These are phyloP conservation scores for Adoxophyes honmai DNA, from an alignment of 1,140 invertebrate genomes.

Conservation along the genomic window DNA sequence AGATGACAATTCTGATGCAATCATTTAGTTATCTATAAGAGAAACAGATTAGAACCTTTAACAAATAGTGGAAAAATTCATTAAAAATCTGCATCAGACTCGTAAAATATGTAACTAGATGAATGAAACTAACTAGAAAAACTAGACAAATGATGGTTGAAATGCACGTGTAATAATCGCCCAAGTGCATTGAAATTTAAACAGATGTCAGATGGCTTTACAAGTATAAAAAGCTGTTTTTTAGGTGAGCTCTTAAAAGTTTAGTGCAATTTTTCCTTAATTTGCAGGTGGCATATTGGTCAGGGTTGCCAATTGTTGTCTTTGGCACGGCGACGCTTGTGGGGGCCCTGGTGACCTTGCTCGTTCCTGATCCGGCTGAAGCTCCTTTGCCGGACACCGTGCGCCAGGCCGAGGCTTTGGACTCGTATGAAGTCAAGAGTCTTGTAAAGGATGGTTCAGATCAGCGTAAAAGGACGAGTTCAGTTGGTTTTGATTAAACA, in stretches of 20 bases:
- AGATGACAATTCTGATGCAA: no score
- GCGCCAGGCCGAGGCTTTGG: conserved; percentile 44
- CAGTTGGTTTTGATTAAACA: no score
- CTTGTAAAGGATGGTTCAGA: no score
- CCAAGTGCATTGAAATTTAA: background rate
- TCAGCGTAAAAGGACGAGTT: no score
- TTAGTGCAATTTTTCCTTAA: conserved; percentile 5
- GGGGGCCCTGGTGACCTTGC: conserved; percentile 44
- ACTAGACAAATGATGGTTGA: background rate
- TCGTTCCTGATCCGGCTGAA: conserved; percentile 51
- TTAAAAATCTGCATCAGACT: no score
- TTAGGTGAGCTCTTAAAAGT: background rate
- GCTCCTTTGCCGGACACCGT: conserved; percentile 59
- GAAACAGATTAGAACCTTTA: no score
- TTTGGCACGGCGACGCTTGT: conserved; percentile 41
- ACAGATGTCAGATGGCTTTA: background rate
- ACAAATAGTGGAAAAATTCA: no score
- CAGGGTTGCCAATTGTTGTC: conserved; percentile 43
- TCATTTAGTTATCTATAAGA: no score
- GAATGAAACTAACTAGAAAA: no score
- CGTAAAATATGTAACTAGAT: no score
- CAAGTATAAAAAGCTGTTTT: background rate
- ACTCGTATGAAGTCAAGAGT: no score
- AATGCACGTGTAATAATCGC: background rate
- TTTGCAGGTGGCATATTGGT: conserved; percentile 45